Conservation (phyloP, 2,797 vertebrate genomes). For the Spheniscus humboldti region DNA sequence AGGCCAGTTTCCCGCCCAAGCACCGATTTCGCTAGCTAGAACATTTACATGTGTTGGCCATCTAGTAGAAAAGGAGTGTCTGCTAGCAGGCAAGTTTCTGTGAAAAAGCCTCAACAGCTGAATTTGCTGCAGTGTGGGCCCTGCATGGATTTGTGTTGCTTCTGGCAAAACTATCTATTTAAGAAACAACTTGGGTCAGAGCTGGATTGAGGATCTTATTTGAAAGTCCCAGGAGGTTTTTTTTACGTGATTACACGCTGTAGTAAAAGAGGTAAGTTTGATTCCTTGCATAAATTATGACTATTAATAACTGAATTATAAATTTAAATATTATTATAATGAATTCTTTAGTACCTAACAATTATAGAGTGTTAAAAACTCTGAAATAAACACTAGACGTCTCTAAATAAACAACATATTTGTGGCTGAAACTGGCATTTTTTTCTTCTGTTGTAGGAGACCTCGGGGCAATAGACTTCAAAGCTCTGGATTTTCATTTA, state of each 20-base stretch:
- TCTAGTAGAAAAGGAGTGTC: neutral
- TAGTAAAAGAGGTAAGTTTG: neutral
- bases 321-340: slow-evolving; percentile 30
- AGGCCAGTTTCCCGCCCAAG: neutral
- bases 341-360: slow-evolving; percentile 12
- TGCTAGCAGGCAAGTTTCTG: neutral
- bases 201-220: neutral
- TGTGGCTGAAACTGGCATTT: neutral
- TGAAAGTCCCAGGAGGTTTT: neutral
- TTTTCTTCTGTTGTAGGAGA: neutral
- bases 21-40: fast-evolving
- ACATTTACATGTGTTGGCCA: neutral
- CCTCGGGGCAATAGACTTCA: neutral
- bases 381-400: slow-evolving; percentile 19
- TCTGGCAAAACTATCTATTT: neutral
- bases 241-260: neutral
- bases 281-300: slow-evolving; percentile 34
- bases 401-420: slow-evolving; percentile 1
- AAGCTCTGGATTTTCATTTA: neutral
- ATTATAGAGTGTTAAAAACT: slow-evolving; percentile 17
- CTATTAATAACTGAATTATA: slow-evolving; percentile 20
- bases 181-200: neutral
- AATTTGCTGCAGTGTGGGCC: neutral
- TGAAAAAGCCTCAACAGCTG: neutral
- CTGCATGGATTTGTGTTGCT: neutral